These are phyloP conservation scores for Nyctalus aviator DNA, from an alignment of 2,797 vertebrate genomes.

Conservation along the genomic window DNA sequence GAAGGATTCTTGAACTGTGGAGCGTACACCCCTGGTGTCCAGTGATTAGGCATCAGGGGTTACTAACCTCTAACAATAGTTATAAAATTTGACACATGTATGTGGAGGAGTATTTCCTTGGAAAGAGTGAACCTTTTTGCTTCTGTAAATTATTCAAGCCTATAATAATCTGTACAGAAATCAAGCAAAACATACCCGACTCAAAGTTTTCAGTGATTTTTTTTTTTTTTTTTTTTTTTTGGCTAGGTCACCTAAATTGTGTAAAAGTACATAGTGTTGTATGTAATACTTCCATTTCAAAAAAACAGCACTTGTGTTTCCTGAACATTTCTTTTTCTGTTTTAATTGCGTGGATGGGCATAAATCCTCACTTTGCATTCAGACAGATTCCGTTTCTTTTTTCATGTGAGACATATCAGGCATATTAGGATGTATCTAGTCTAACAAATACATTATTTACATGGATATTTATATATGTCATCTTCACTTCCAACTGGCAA, in stretches of 20 bases:
- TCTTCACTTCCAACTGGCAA: constrained; percentile 76
- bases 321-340: constrained; percentile 69
- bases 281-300: constrained; percentile 60
- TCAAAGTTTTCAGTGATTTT: constrained; percentile 34
- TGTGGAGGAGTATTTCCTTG: neutral
- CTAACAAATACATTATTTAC: constrained; percentile 83
- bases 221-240: constrained; percentile 51
- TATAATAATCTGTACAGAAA: constrained; percentile 29
- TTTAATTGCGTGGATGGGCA: constrained; percentile 22
- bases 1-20: neutral
- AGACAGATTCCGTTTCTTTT: constrained; percentile 83
- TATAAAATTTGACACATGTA: neutral
- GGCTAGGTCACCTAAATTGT: constrained; percentile 63
- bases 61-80: constrained; percentile 15
- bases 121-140: neutral
- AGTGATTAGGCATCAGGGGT: neutral
- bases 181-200: constrained; percentile 61
- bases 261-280: constrained; percentile 51
- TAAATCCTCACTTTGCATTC: constrained; percentile 67
- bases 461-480: constrained; percentile 68
- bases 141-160: neutral
- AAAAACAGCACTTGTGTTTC: constrained; percentile 61
- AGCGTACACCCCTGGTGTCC: neutral
- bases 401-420: constrained; percentile 75
- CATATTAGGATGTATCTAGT: constrained; percentile 74